Base-by-base conservation (phyloP, 1,140 invertebrate genomes). In the Drosophila subobscura region DNA sequence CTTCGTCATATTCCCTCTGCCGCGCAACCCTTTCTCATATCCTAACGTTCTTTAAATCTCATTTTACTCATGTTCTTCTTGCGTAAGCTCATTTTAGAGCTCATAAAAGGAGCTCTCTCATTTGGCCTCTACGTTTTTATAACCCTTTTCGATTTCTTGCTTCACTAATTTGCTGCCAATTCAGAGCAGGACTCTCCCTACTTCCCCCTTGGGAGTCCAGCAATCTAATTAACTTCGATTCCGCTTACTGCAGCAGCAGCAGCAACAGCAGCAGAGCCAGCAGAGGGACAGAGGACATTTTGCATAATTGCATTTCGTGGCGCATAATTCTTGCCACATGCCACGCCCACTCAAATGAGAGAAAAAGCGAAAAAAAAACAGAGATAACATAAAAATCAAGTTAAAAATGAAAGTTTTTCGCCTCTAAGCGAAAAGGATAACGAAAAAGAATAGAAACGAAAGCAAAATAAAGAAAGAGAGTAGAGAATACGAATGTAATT, bases 201-300 rank as follows among this genome's bases (percentile, higher is more conserved):
- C 2, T 10, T 4, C 10, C 33, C 33, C 33, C 33, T 12, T 22
- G 25, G 57, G 46, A 58, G 65, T 72, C 58, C 68, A 70, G 85
- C 74, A 56, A 88, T 85, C 83, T 83, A 86, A 86, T 86, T 86
- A 86, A 86, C 81, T 86, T 86, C 83, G 81, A 86, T 86, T 86
- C 73, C 56, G 72, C 60, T 58, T 51, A 66, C 73, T 37, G 33
- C 33, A 37, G 33, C 33, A 37, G 8, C 29, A 8, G 29, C 7
- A 6, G 27, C 7, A 29, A 7, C 6, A 3, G 27, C 5, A 6
- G 27, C 27, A 29, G 6, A 29, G 27, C 6, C 33, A 37, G 10
- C 33, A 10, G 33, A 37, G 33, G 10, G 33, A 37, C 33, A 37
- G 64, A 65, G 56, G 81, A 80, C 81, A 86, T 86, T 86, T 37